Conservation (phyloP, 2,113 vertebrate genomes). For the Cebus imitator region DNA sequence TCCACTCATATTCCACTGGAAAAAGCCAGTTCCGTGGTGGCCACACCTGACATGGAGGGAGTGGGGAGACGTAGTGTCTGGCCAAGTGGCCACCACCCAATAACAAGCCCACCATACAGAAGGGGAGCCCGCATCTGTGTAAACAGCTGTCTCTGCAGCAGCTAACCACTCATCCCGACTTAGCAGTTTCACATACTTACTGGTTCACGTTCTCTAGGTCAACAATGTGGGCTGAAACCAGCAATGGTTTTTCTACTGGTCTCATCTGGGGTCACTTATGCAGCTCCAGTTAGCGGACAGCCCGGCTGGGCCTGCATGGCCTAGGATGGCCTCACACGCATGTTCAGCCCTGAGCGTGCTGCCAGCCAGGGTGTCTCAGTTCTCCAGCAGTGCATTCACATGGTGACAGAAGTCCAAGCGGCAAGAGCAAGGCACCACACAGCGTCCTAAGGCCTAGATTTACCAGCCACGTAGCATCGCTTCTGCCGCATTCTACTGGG, state of each 20-base stretch:
- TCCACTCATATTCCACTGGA: background rate
- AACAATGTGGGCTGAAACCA: background rate
- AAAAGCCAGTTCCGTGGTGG: background rate
- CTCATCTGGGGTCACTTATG: background rate
- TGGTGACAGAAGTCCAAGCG: background rate
- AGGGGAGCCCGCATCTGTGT: background rate
- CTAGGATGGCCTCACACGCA: background rate
- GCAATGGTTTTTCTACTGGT: background rate
- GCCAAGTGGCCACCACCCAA: background rate
- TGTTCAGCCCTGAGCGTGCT: too few species aligned
- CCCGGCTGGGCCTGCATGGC: background rate
- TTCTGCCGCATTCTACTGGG: background rate
- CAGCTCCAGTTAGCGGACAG: background rate
- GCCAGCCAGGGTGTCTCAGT: background rate
- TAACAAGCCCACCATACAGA: background rate
- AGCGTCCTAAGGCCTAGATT: background rate
- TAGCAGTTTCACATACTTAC: background rate
- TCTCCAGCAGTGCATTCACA: background rate
- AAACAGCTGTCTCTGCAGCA: background rate
- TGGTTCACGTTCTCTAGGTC: background rate
- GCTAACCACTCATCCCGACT: background rate
- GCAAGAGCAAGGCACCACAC: background rate
- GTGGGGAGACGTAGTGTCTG: background rate
- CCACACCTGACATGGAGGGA: background rate
- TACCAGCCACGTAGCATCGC: background rate